Evolutionary conservation across 2,888 invertebrate genomes (phyloP).

Genomic region (Acheta domesticus): DNA sequence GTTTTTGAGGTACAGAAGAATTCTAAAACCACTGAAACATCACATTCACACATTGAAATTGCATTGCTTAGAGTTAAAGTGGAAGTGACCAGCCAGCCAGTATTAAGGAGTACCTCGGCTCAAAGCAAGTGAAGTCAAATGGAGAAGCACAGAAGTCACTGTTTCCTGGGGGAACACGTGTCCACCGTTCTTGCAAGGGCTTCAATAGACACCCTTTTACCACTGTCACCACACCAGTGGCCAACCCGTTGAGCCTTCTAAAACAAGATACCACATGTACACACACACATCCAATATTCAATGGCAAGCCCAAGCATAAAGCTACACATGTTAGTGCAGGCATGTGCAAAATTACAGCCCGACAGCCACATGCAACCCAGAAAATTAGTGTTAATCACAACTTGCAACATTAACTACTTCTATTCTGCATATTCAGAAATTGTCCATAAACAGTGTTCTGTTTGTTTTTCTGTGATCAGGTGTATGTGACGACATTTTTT

Average conservation of each 20-base stretch:
- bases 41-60: too few relatives aligned
- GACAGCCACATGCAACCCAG: neutral
- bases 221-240: constrained; percentile 65
- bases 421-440: too few relatives aligned
- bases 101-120: constrained; percentile 55
- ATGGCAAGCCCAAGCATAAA: neutral
- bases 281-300: neutral
- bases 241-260: constrained; percentile 68
- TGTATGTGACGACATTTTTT: too few relatives aligned
- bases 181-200: constrained; percentile 44
- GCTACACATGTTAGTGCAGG: neutral
- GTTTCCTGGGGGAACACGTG: constrained; percentile 37
- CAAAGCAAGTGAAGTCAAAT: constrained; percentile 55
- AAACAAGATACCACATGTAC: constrained; percentile 23
- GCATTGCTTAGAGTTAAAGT: too few relatives aligned
- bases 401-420: too few relatives aligned
- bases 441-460: too few relatives aligned
- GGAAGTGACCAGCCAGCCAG: too few relatives aligned
- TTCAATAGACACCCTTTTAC: constrained; percentile 67
- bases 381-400: neutral
- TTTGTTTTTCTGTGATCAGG: too few relatives aligned
- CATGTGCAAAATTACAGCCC: neutral
- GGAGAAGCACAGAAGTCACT: constrained; percentile 49
- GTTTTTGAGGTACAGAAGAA: too few relatives aligned
- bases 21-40: too few relatives aligned